phyloP scores from a whole-genome alignment of 2,888 invertebrate species.

The Brenthis hecate region DNA sequence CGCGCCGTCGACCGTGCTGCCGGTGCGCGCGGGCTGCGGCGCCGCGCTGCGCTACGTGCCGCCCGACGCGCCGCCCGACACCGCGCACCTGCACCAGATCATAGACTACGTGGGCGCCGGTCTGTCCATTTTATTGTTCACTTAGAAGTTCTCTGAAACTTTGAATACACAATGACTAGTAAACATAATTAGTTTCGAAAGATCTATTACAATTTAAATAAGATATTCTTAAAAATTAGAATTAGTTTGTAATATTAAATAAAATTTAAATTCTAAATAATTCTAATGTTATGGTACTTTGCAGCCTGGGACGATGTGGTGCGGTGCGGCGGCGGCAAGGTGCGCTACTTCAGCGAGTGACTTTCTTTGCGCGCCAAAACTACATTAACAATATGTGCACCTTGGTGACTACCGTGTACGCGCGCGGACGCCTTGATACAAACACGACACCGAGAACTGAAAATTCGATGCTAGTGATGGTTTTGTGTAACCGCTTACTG shows the following conservation, averaged over 20 bases:
- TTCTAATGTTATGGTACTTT: background rate
- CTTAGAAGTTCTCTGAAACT: no score
- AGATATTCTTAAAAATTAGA: background rate
- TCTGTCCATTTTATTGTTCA: conserved; percentile 35
- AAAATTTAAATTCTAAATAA: background rate
- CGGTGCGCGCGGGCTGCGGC: conserved; percentile 48
- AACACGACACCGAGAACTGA: background rate
- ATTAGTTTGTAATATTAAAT: no score
- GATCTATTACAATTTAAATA: no score
- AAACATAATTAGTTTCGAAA: no score
- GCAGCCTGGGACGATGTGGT: conserved; percentile 90
- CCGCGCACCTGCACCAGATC: conserved; percentile 58
- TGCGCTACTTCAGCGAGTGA: conserved; percentile 72
- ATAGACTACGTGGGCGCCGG: conserved; percentile 69
- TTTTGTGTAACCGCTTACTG: background rate
- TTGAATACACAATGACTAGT: background rate
- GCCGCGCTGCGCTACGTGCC: conserved; percentile 58
- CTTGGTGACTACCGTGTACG: background rate
- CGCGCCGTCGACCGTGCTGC: conserved; percentile 59
- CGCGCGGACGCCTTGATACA: background rate
- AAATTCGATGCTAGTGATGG: conserved; percentile 1
- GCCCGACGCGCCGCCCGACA: conserved; percentile 48
- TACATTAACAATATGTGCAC: conserved; percentile 4
- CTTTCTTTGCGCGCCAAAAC: conserved; percentile 7
- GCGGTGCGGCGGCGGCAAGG: conserved; percentile 74